Conservation (phyloP, 53 echinoderm and acorn worm genomes). For the Glandiceps talaboti region DNA sequence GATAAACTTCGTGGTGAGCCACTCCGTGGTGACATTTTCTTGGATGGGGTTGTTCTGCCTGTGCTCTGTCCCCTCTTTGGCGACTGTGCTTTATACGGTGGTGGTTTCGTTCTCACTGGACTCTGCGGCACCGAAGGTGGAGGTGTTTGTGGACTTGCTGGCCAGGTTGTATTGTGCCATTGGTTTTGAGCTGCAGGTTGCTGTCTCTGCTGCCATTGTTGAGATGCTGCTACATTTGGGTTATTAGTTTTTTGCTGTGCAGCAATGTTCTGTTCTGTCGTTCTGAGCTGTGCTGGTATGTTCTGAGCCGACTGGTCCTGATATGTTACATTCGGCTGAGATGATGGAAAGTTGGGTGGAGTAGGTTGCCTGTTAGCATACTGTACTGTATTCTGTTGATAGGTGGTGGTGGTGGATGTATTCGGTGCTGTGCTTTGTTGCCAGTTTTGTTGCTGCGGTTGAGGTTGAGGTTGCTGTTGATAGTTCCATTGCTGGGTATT, state of each 20-base stretch:
- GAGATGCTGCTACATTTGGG: too few species aligned
- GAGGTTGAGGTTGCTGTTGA: constrained; percentile 26
- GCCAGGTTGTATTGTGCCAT: not conserved
- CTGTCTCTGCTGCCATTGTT: too few species aligned
- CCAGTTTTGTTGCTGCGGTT: constrained; percentile 12
- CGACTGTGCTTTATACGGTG: not conserved
- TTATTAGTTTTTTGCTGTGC: too few species aligned
- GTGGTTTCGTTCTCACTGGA: not conserved
- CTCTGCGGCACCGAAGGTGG: not conserved
- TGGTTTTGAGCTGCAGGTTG: not conserved
- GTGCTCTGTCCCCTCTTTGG: not conserved
- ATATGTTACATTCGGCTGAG: not conserved
- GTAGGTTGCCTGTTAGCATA: too few species aligned
- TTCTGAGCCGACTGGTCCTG: not conserved
- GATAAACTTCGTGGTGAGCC: not conserved
- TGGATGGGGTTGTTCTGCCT: not conserved
- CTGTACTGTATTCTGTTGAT: too few species aligned
- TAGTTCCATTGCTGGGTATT: constrained; percentile 4
- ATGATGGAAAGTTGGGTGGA: too few species aligned
- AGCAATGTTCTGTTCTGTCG: too few species aligned
- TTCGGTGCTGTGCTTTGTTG: constrained; percentile 11
- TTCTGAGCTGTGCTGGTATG: not conserved
- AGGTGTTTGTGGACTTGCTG: not conserved
- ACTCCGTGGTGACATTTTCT: not conserved
- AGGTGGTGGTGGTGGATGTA: too few species aligned